phyloP scores from a whole-genome alignment of 1,140 invertebrate genomes.

The Drosophila neocordata region DNA sequence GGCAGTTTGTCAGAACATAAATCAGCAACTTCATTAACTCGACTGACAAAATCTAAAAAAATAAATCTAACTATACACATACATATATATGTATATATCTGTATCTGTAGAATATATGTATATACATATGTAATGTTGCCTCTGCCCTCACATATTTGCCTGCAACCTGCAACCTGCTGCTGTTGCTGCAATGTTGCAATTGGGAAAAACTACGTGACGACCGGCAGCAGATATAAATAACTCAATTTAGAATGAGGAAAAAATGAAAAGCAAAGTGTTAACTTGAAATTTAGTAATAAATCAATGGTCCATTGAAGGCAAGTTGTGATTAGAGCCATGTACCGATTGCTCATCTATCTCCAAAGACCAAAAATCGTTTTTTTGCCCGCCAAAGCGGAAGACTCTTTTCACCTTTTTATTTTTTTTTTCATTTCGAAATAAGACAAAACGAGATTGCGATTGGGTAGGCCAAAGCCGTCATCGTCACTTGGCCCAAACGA shows the following conservation, averaged over 20 bases:
- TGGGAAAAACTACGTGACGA: conserved; percentile 42
- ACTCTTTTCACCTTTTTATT: neutral
- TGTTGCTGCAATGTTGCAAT: conserved; percentile 33
- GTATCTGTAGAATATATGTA: too few relatives aligned
- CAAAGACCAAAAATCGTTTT: too few relatives aligned
- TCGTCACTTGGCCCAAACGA: conserved; percentile 58
- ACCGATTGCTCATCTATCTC: conserved; percentile 59
- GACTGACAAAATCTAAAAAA: conserved; percentile 71
- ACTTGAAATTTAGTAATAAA: conserved; percentile 75
- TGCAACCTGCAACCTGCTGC: conserved; percentile 8
- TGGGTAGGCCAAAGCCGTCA: conserved; percentile 40
- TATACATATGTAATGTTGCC: neutral
- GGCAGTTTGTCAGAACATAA: conserved; percentile 48
- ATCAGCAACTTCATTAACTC: conserved; percentile 74
- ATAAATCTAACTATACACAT: conserved; percentile 57
- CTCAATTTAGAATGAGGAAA: conserved; percentile 68
- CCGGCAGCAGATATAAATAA: conserved; percentile 63
- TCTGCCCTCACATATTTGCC: conserved; percentile 6
- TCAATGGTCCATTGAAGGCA: conserved; percentile 58
- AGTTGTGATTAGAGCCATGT: conserved; percentile 66
- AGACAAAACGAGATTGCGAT: conserved; percentile 46
- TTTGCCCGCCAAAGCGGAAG: conserved; percentile 43
- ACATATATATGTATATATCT: neutral
- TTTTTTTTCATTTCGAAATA: conserved; percentile 1
- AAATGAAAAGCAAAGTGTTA: conserved; percentile 64